Conservation (phyloP, 2,888 invertebrate species). For the Nowickia ferox region DNA sequence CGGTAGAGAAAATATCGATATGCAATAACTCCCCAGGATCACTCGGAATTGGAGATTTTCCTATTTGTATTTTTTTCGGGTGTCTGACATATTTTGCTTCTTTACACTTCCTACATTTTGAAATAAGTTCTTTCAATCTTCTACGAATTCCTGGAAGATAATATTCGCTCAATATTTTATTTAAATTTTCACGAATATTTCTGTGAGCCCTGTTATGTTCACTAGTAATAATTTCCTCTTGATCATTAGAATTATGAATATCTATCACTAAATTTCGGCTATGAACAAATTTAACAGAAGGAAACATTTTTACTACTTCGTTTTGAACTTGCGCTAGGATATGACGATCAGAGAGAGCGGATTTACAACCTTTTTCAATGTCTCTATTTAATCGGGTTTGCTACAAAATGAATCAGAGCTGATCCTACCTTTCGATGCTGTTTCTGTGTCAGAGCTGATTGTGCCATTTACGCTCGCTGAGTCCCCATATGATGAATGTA, state of each 20-base stretch:
- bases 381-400: constrained; percentile 47
- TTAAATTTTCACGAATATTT: constrained; percentile 39
- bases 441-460: constrained; percentile 15
- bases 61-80: background rate
- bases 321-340: constrained; percentile 55
- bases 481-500: constrained; percentile 35
- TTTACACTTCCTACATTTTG: constrained; percentile 16
- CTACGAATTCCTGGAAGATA: constrained; percentile 26
- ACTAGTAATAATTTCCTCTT: constrained; percentile 60
- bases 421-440: constrained; percentile 23
- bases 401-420: constrained; percentile 36
- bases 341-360: constrained; percentile 36
- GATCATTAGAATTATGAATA: constrained; percentile 57
- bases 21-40: constrained; percentile 8
- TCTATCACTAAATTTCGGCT: constrained; percentile 59
- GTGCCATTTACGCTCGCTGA: constrained; percentile 17
- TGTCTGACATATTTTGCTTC: constrained; percentile 9
- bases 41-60: constrained; percentile 18
- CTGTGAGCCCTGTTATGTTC: constrained; percentile 61
- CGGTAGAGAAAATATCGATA: constrained; percentile 23
- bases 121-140: background rate
- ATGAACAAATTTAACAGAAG: constrained; percentile 38
- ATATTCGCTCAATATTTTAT: constrained; percentile 40
- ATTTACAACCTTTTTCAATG: constrained; percentile 50
- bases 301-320: constrained; percentile 36